These are phyloP conservation scores for Dyspetes luteomarginatus DNA, from an alignment of 2,888 invertebrate species.

Conservation along the genomic window DNA sequence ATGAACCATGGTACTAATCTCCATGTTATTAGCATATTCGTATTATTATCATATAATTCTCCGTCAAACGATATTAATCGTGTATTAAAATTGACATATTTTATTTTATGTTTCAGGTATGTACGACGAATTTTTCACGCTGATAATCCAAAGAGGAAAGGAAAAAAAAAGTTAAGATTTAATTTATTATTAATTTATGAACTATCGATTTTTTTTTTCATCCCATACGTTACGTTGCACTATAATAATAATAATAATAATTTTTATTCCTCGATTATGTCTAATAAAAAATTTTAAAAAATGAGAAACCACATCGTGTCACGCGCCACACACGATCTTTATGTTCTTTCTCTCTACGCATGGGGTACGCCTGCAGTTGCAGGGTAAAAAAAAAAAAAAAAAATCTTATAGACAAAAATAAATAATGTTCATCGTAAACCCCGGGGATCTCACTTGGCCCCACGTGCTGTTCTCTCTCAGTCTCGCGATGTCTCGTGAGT, in stretches of 20 bases:
- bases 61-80: neutral
- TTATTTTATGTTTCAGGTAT: conserved; percentile 66
- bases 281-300: neutral
- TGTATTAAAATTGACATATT: too few species aligned
- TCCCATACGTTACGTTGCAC: too few species aligned
- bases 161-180: neutral
- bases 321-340: conserved; percentile 51
- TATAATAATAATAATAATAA: neutral
- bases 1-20: neutral
- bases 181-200: neutral
- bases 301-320: conserved; percentile 6
- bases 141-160: neutral
- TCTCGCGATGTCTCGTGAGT: conserved; percentile 59
- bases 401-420: conserved; percentile 69
- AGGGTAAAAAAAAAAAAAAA: conserved; percentile 59
- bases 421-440: conserved; percentile 60
- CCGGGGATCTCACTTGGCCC: conserved; percentile 61
- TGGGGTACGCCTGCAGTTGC: conserved; percentile 53
- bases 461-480: conserved; percentile 63
- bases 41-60: neutral
- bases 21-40: neutral
- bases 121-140: conserved; percentile 50
- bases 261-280: neutral
- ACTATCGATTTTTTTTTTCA: neutral
- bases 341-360: conserved; percentile 44